These are phyloP conservation scores for Eristalis arbustorum DNA, from an alignment of 2,888 invertebrate species.

Conservation along the genomic window DNA sequence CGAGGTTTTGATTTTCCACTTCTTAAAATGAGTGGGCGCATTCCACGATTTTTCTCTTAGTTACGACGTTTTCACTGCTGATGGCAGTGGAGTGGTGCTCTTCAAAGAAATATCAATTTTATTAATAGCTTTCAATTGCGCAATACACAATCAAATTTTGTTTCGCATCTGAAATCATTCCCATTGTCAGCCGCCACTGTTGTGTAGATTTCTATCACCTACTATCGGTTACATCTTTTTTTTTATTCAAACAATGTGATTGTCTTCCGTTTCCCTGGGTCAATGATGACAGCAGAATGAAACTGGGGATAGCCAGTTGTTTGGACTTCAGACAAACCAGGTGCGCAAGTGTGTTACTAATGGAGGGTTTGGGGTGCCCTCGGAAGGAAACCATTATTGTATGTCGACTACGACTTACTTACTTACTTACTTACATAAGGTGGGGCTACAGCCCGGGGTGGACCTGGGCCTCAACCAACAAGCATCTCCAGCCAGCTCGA, in stretches of 20 bases:
- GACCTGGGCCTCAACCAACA: too few relatives aligned
- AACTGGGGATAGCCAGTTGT: neutral
- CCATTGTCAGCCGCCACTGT: neutral
- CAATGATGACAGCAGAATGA: neutral
- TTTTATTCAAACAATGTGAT: neutral
- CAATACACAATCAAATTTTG: conserved; percentile 2
- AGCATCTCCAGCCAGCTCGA: too few relatives aligned
- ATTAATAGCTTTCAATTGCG: conserved; percentile 10
- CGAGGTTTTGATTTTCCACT: conserved; percentile 19
- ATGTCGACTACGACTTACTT: too few relatives aligned
- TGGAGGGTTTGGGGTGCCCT: too few relatives aligned
- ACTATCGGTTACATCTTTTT: neutral
- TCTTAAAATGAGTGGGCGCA: neutral
- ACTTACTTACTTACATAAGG: too few relatives aligned
- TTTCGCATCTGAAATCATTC: neutral
- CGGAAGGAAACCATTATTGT: too few relatives aligned
- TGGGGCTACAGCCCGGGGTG: too few relatives aligned
- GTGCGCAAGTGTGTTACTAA: too few relatives aligned
- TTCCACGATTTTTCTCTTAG: neutral
- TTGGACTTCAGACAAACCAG: too few relatives aligned
- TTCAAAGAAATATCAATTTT: conserved; percentile 12
- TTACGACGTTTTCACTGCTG: neutral
- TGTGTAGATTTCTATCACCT: neutral
- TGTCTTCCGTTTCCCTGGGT: neutral
- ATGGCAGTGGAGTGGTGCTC: neutral